Evolutionary conservation across 2,888 invertebrate genomes (phyloP).

Genomic region (Perizoma flavofasciatum): DNA sequence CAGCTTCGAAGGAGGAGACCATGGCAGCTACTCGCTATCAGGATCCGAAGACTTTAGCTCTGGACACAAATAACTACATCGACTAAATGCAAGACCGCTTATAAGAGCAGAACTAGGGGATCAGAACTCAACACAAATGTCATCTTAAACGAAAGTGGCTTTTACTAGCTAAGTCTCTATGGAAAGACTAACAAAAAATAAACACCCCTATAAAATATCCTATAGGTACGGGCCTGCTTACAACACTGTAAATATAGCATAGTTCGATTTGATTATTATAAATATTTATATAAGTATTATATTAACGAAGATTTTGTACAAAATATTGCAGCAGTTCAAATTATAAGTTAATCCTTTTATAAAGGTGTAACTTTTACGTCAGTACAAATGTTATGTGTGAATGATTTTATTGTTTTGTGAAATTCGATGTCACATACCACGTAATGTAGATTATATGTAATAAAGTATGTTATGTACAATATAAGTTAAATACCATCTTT

Average conservation of each 20-base stretch:
- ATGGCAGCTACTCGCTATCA: conserved; percentile 62
- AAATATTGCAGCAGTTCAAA: conserved; percentile 16
- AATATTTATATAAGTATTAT: too few relatives aligned
- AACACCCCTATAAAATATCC: too few relatives aligned
- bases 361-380: conserved; percentile 14
- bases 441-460: too few relatives aligned
- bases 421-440: neutral
- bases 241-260: conserved; percentile 21
- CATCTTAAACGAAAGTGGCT: too few relatives aligned
- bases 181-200: too few relatives aligned
- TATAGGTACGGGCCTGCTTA: neutral
- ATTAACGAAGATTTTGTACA: conserved; percentile 19
- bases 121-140: too few relatives aligned
- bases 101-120: too few relatives aligned
- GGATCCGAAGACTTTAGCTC: conserved; percentile 53
- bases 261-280: conserved; percentile 2
- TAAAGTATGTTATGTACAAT: too few relatives aligned
- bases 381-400: conserved; percentile 3
- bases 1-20: conserved; percentile 71
- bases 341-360: conserved; percentile 18
- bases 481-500: too few relatives aligned
- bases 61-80: conserved; percentile 47
- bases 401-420: conserved; percentile 2
- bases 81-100: too few relatives aligned
- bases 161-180: too few relatives aligned